These are phyloP conservation scores for Amblyteles armatorius DNA, from an alignment of 2,888 invertebrate genomes.

Conservation along the genomic window DNA sequence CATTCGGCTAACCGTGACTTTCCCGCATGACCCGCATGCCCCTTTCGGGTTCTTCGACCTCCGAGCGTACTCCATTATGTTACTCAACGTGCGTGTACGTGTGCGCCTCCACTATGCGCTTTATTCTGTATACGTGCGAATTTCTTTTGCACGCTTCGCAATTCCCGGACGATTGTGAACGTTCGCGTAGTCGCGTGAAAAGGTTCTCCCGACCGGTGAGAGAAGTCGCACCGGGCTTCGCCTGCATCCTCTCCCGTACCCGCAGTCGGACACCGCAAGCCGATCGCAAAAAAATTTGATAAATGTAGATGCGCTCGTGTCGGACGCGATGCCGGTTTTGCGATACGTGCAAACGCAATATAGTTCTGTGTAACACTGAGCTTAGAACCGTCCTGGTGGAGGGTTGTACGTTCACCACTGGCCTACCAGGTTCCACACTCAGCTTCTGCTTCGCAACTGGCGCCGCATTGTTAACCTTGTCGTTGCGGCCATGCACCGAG, in stretches of 20 bases:
- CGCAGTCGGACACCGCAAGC: slow-evolving; percentile 9
- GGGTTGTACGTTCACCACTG: slow-evolving; percentile 26
- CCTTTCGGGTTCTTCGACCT: slow-evolving; percentile 36
- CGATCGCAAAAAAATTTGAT: slow-evolving; percentile 72
- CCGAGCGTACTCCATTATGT: slow-evolving; percentile 28
- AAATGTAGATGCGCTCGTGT: slow-evolving; percentile 74
- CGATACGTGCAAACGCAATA: slow-evolving; percentile 77
- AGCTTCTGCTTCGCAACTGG: background rate
- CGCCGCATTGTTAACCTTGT: background rate
- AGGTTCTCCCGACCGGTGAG: background rate
- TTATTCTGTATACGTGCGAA: background rate
- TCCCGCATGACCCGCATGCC: slow-evolving; percentile 50
- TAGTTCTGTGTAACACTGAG: slow-evolving; percentile 54
- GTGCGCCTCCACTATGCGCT: background rate
- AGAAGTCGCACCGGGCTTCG: background rate
- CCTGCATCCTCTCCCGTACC: background rate
- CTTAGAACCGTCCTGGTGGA: background rate
- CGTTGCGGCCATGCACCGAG: background rate
- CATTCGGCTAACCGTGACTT: slow-evolving; percentile 26
- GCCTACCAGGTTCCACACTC: slow-evolving; percentile 54
- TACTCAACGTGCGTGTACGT: slow-evolving; percentile 21
- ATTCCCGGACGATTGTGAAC: background rate
- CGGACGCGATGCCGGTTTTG: slow-evolving; percentile 37
- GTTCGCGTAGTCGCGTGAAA: slow-evolving; percentile 17
- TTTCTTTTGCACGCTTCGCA: background rate